Evolutionary conservation across 2,113 vertebrate species (phyloP), one percentile per base, ranked within the genome.

Genomic region (Mobula birostris): DNA sequence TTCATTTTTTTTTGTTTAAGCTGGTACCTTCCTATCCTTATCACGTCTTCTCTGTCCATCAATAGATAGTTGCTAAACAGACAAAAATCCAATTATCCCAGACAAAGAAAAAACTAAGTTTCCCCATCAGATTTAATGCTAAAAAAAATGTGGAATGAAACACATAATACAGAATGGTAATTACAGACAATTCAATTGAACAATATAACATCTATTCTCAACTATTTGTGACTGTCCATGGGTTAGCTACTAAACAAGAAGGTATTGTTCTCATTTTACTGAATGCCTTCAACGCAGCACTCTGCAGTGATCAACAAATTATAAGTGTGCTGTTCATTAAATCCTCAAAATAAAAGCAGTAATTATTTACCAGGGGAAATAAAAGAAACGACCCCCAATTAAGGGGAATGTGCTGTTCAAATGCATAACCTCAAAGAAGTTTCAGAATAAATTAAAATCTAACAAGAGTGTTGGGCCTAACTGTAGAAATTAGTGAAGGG

Each of bases 101-200:
- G 61, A 32, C 85, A 93, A 93, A 93, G 36, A 48, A 36, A 48
- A 36, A 93, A 93, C 74, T 93, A 36, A 29, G 7, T 5, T 66
- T 74, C 32, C 56, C 24, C 32, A 93, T 56, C 91, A 93, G 70
- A 76, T 36, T 74, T 93, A 32, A 87, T 87, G 12, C 82, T 58
- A 48, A 93, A 93, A 82, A 5, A 29, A 68, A 29, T 61, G 68
- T 56, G 27, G 8, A 48, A 40, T 27, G 27, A 21, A 74, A 74
- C 32, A 36, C 66, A 5, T 11, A 93, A 40, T 56, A 40, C 9
- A 93, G 70, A 72, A 72, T 93, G 29, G 11, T 29, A 93, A 93
- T 93, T 48, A 40, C 21, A 74, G 91, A 56, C 19, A 93, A 93
- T 72, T 74, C 70, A 93, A 74, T 93, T 74, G 27, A 90, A 63